Conservation (phyloP, 1,140 invertebrate genomes). For the Lasioglossum albipes region DNA sequence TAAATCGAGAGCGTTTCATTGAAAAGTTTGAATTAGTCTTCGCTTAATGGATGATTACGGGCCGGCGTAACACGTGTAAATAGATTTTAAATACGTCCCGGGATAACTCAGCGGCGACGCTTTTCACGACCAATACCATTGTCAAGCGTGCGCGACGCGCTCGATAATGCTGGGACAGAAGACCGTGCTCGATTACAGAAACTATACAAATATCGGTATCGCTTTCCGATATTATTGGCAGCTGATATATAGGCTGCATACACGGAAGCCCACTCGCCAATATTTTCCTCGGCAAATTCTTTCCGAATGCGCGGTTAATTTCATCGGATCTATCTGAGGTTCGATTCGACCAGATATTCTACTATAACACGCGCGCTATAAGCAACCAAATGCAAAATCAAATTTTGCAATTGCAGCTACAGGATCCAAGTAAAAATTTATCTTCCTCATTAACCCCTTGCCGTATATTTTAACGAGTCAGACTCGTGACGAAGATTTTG, state of each 20-base stretch:
- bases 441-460: no score
- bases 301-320: slow-evolving; percentile 32
- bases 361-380: no score
- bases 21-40: background rate
- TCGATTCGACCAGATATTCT: no score
- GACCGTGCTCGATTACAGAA: slow-evolving; percentile 46
- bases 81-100: background rate
- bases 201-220: slow-evolving; percentile 51
- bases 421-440: no score
- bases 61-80: background rate
- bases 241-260: slow-evolving; percentile 11
- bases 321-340: slow-evolving; percentile 14
- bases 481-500: no score
- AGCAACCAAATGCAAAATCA: no score
- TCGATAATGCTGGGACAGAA: slow-evolving; percentile 11
- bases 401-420: no score
- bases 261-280: slow-evolving; percentile 9
- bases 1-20: background rate
- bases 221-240: slow-evolving; percentile 59
- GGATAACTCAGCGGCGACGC: background rate
- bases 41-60: background rate
- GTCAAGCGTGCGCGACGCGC: background rate
- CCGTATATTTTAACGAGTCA: no score
- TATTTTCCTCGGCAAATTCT: slow-evolving; percentile 22
- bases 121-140: slow-evolving; percentile 8